Conservation (phyloP, 30 jellyfish, hydroid and myxozoan genomes). For the Nemopilema nomurai region DNA sequence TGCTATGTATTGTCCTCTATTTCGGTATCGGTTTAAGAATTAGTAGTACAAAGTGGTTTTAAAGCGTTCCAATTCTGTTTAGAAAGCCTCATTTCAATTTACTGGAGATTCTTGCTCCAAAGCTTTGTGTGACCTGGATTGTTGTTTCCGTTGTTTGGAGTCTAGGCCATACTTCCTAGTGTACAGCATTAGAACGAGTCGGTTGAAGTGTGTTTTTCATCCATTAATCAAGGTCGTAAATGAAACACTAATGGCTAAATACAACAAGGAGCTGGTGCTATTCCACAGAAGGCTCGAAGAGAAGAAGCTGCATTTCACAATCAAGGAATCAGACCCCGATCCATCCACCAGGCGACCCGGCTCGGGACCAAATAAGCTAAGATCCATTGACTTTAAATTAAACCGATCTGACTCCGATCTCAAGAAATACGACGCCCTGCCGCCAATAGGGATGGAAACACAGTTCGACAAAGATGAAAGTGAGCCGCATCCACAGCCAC, state of each 20-base stretch:
- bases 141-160: too few relatives aligned
- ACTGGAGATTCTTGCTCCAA: background rate
- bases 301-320: slow-evolving; percentile 78
- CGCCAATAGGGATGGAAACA: slow-evolving; percentile 53
- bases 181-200: too few relatives aligned
- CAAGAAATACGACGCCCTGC: slow-evolving; percentile 62
- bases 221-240: slow-evolving; percentile 51
- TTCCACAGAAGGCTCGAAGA: slow-evolving; percentile 75
- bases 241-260: slow-evolving; percentile 78
- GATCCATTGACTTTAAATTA: slow-evolving; percentile 15
- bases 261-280: slow-evolving; percentile 50
- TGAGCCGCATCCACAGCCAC: slow-evolving; percentile 67
- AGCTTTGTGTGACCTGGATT: too few relatives aligned
- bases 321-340: slow-evolving; percentile 54
- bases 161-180: too few relatives aligned
- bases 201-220: too few relatives aligned
- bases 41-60: too few relatives aligned
- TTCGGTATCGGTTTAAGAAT: too few relatives aligned
- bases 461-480: background rate
- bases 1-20: too few relatives aligned
- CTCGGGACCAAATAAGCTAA: slow-evolving; percentile 44
- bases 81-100: too few relatives aligned
- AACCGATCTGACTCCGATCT: slow-evolving; percentile 60
- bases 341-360: slow-evolving; percentile 29
- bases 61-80: too few relatives aligned